phyloP scores from a whole-genome alignment of 2,797 vertebrate genomes.

The Schizothorax lantsangensis region DNA sequence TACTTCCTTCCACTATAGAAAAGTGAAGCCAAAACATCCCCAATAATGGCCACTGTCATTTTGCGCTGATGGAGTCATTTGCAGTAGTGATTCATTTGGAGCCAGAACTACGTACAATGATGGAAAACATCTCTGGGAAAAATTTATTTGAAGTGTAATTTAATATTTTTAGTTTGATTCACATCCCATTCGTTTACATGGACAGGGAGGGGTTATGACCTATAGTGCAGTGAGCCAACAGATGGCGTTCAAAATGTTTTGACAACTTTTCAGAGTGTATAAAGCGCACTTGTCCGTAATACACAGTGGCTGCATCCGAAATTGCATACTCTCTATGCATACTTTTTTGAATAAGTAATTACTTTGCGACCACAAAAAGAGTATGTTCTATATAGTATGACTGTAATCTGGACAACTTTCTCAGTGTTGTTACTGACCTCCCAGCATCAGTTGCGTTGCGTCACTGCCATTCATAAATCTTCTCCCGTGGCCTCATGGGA shows the following conservation, averaged over 20 bases:
- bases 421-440: neutral
- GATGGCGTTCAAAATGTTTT: too few species aligned
- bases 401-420: neutral
- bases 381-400: neutral
- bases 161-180: too few species aligned
- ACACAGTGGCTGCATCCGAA: neutral
- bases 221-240: too few species aligned
- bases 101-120: too few species aligned
- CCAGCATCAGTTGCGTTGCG: neutral
- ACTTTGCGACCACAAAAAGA: neutral
- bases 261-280: too few species aligned
- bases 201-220: too few species aligned
- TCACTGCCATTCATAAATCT: neutral
- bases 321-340: neutral
- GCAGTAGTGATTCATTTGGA: neutral
- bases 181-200: too few species aligned
- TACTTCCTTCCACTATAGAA: neutral
- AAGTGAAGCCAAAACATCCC: neutral
- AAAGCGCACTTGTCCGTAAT: neutral
- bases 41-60: neutral
- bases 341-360: neutral
- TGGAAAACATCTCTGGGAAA: too few species aligned
- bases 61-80: neutral
- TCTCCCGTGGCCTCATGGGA: neutral
- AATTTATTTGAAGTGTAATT: too few species aligned